Evolutionary conservation across 1,140 invertebrate species (phyloP).

Genomic region (Camponotus vicinus): DNA sequence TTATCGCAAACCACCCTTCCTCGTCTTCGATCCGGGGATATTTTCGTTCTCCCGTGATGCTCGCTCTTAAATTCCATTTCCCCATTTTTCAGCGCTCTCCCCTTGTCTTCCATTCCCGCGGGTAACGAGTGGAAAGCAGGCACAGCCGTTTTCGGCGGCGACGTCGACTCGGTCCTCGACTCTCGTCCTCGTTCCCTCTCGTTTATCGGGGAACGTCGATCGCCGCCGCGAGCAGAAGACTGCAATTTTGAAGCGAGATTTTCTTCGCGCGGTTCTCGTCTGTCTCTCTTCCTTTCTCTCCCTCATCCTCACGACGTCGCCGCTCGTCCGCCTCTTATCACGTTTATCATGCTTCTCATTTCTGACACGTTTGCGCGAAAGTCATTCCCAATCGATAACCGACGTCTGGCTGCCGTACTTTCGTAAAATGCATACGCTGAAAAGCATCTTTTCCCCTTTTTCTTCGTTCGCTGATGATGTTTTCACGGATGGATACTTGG

Average conservation of each 20-base stretch:
- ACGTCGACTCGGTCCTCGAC: constrained; percentile 52
- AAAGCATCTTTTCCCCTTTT: constrained; percentile 2
- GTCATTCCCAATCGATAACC: constrained; percentile 76
- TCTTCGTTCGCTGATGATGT: constrained; percentile 24
- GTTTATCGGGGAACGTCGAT: constrained; percentile 76
- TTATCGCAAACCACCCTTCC: constrained; percentile 34
- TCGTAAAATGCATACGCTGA: constrained; percentile 58
- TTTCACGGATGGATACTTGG: constrained; percentile 31
- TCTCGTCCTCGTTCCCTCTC: constrained; percentile 51
- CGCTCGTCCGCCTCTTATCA: constrained; percentile 66
- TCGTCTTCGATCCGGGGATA: constrained; percentile 38
- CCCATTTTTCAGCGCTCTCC: constrained; percentile 45
- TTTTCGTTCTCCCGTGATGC: constrained; percentile 59
- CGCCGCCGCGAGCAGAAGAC: constrained; percentile 73
- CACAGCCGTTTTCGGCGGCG: constrained; percentile 63
- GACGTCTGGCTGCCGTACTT: constrained; percentile 65
- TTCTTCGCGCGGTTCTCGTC: constrained; percentile 69
- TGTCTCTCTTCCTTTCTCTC: constrained; percentile 37
- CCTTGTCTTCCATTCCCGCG: constrained; percentile 34
- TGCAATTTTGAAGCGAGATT: constrained; percentile 80
- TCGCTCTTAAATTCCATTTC: constrained; percentile 53
- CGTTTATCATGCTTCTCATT: constrained; percentile 73
- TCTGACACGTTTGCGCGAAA: constrained; percentile 75
- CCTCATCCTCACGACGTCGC: constrained; percentile 55
- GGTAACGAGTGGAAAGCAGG: constrained; percentile 40